These are phyloP conservation scores for Contarinia nasturtii DNA, from an alignment of 1,140 invertebrate species.

Conservation along the genomic window DNA sequence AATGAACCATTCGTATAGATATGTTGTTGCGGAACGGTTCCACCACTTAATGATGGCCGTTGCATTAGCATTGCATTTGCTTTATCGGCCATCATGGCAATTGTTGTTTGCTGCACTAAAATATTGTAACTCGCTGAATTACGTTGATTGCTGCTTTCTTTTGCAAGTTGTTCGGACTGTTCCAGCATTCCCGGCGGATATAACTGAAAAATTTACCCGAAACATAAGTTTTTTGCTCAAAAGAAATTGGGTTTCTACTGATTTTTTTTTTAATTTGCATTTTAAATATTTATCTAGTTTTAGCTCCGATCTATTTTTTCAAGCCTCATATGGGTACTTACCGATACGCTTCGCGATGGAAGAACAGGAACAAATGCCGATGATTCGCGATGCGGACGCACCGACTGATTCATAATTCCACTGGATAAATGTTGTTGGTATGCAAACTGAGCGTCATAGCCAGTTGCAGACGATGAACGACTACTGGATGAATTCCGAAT, in stretches of 20 bases:
- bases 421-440: conserved; percentile 44
- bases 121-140: conserved; percentile 47
- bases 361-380: conserved; percentile 70
- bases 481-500: conserved; percentile 26
- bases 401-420: conserved; percentile 24
- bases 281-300: too few species aligned
- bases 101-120: too few species aligned
- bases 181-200: conserved; percentile 29
- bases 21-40: conserved; percentile 23
- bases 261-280: too few species aligned
- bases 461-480: conserved; percentile 26
- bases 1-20: conserved; percentile 37
- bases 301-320: too few species aligned
- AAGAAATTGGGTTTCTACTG: too few species aligned
- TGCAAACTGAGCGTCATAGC: conserved; percentile 42
- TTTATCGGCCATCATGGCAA: conserved; percentile 75
- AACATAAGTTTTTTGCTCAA: too few species aligned
- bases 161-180: conserved; percentile 30
- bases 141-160: conserved; percentile 25
- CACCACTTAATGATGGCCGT: conserved; percentile 32
- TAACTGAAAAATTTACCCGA: too few species aligned
- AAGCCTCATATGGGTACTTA: conserved; percentile 28
- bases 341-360: conserved; percentile 49
- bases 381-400: conserved; percentile 44
- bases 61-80: conserved; percentile 55